Evolutionary conservation across 2,797 vertebrate species (phyloP), one percentile per base, ranked within the genome.

Genomic region (Diplodus puntazzo): DNA sequence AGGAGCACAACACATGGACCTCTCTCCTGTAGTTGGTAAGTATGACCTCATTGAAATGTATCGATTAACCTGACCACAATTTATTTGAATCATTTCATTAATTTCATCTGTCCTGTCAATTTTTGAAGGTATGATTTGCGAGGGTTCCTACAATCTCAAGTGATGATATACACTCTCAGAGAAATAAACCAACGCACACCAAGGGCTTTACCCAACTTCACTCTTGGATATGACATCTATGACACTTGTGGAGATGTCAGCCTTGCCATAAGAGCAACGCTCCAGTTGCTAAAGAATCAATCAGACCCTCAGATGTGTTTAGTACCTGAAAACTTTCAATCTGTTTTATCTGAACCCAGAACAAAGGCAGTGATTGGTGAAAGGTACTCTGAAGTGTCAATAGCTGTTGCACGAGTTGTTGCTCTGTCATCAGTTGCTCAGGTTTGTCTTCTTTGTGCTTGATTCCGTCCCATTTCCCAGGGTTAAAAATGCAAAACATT

Each of bases 211-310:
- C 83, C 86, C 10, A 73, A 85, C 76, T 8, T 93, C 73, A 89
- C 80, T 18, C 11, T 94, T 1, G 92, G 91, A 42, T 92, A 93
- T 25, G 81, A 91, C 59, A 90, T 93, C 61, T 90, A 88, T 21
- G 92, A 93, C 83, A 94, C 83, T 2, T 93, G 93, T 54, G 86
- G 65, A 16, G 85, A 92, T 70, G 90, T 88, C 0, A 42, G 61
- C 53, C 21, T 84, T 2, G 88, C 92, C 49, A 42, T 90, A 23
- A 67, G 23, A 53, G 87, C 80, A 2, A 54, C 88, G 1, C 82
- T 89, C 17, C 34, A 84, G 39, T 45, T 93, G 27, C 30, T 91
- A 58, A 65, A 54, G 25, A 54, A 5, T 63, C 66, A 79, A 1
- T 78, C 76, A 7, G 67, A 86, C 23, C 34, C 60, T 3, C 0